Base-by-base conservation (phyloP, 1,140 invertebrate species). In the Drosophila elegans region DNA sequence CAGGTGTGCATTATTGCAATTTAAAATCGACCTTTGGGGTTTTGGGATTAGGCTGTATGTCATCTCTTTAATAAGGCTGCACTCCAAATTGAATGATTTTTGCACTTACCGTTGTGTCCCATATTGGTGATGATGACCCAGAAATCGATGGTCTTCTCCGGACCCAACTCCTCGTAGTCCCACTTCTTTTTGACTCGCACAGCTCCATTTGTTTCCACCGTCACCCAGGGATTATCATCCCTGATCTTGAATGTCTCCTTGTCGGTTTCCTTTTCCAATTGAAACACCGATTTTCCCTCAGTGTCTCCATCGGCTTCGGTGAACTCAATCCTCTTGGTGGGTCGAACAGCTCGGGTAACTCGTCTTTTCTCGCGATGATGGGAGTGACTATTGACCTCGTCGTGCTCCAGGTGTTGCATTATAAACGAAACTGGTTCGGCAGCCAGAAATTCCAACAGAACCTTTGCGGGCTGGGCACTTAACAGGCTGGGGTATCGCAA, bases 131-230 rank as follows among this genome's bases (percentile, higher is more conserved):
- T 98, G 29, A 97, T 98, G 12, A 98, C 97, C 97, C 97, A 98
- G 93, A 98, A 98, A 92, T 98, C 97, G 81, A 98, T 98, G 2
- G 97, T 98, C 92, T 98, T 98, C 93, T 98, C 97, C 0, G 97
- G 97, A n/a, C 97, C 97, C 3, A 98, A 93, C 84, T 98, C 97
- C 91, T 98, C 98, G 93, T 97, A 98, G 94, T 98, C 97, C 97
- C 97, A 98, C 94, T 98, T 98, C 94, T 98, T 97, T 93, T 98
- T 98, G 39, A 98, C 97, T 80, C 96, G 95, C 64, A 98, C 97
- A 32, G 97, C 97, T 62, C 97, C 97, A 93, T 97, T 98, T 6
- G 96, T 94, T 91, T 97, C 97, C 39, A 98, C 97, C 11, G 96
- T 97, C 27, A 98, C 97, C 97, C 97, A 98, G 48, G 96, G 96